Conservation (phyloP, 2,888 invertebrate genomes). For the Neoscelio sp. region DNA sequence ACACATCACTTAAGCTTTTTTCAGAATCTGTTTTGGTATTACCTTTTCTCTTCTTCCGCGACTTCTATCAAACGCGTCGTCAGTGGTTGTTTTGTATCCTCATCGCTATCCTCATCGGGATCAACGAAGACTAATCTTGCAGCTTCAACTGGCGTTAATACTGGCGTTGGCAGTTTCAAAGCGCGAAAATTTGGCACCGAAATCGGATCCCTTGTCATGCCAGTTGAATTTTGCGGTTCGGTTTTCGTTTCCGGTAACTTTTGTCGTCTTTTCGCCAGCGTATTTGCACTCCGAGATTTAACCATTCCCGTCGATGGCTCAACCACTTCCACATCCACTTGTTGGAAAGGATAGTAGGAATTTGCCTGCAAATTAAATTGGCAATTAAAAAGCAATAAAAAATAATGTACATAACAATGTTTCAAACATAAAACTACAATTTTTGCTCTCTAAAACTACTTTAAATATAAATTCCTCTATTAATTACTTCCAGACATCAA, state of each 20-base stretch:
- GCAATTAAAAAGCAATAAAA: too few species aligned
- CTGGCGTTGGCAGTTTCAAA: slow-evolving; percentile 87
- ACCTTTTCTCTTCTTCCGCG: slow-evolving; percentile 79
- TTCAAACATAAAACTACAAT: too few species aligned
- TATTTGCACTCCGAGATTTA: slow-evolving; percentile 83
- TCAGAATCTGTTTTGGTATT: too few species aligned
- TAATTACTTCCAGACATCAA: too few species aligned
- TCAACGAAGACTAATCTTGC: slow-evolving; percentile 88
- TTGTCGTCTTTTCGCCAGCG: slow-evolving; percentile 81
- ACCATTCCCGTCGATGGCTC: slow-evolving; percentile 82
- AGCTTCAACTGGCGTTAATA: slow-evolving; percentile 88
- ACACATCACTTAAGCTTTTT: background rate
- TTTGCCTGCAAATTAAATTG: slow-evolving; percentile 81
- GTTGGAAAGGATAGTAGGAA: slow-evolving; percentile 82
- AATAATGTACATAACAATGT: too few species aligned
- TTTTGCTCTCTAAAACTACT: too few species aligned
- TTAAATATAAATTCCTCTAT: too few species aligned
- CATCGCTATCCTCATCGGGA: slow-evolving; percentile 86
- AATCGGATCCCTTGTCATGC: slow-evolving; percentile 87
- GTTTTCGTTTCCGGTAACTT: slow-evolving; percentile 73
- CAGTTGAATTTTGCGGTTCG: slow-evolving; percentile 65
- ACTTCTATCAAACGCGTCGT: slow-evolving; percentile 80
- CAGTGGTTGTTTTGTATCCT: slow-evolving; percentile 79
- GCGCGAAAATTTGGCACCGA: slow-evolving; percentile 90
- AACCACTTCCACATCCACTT: slow-evolving; percentile 80